These are phyloP conservation scores for Sarotherodon lohbergeri DNA, from an alignment of 2,113 vertebrate genomes.

Conservation along the genomic window DNA sequence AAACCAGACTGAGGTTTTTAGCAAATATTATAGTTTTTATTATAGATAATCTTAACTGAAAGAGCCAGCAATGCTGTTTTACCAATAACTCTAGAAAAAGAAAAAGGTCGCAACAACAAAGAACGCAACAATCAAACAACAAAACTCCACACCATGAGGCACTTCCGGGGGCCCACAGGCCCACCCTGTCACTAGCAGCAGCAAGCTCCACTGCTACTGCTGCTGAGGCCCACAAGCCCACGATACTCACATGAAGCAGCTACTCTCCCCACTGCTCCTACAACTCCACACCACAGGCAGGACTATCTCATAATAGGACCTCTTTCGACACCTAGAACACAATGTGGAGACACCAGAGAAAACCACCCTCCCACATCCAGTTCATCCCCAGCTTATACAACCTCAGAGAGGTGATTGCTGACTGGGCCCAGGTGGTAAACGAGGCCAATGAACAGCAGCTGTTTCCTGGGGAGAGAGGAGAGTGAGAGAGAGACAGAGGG, in stretches of 20 bases:
- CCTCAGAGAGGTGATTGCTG: accelerated
- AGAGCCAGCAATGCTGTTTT: accelerated
- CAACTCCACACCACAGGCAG: not conserved
- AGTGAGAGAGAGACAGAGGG: accelerated
- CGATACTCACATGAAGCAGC: not conserved
- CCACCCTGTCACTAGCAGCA: accelerated
- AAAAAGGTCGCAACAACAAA: accelerated
- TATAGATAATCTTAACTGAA: not conserved
- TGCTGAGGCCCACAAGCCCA: not conserved
- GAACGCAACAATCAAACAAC: not conserved
- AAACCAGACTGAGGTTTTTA: accelerated
- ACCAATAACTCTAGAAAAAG: not conserved
- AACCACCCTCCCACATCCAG: not conserved
- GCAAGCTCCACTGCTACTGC: not conserved
- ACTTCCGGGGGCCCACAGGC: not conserved
- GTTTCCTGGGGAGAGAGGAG: accelerated
- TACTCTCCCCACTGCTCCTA: accelerated
- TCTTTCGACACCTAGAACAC: not conserved
- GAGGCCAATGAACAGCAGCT: accelerated
- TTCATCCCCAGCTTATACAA: not conserved
- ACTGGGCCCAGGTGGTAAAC: not conserved
- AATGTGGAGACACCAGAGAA: not conserved
- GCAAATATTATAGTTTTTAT: not conserved
- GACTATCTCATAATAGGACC: accelerated
- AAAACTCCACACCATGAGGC: not conserved